Conservation (phyloP, 2,888 invertebrate species). For the Gandaritis pyraliata region DNA sequence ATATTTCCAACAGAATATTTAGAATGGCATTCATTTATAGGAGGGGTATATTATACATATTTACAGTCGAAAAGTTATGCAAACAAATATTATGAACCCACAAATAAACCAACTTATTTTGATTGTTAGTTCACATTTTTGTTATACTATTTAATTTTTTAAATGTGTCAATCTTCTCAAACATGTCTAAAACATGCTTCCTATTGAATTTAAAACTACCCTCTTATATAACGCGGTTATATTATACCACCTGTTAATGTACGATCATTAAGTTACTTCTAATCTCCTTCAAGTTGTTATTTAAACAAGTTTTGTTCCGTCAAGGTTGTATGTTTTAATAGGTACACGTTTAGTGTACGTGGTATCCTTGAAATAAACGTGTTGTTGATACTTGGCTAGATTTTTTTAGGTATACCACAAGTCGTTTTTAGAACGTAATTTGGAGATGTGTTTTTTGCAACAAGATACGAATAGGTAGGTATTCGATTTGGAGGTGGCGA, state of each 20-base stretch:
- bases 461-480: slow-evolving; percentile 24
- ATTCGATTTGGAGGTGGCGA: slow-evolving; percentile 10
- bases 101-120: no score
- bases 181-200: slow-evolving; percentile 14
- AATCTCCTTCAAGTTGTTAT: slow-evolving; percentile 48
- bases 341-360: slow-evolving; percentile 39
- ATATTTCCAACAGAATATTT: neutral
- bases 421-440: slow-evolving; percentile 34
- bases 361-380: slow-evolving; percentile 43
- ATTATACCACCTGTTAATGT: slow-evolving; percentile 35
- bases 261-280: slow-evolving; percentile 38
- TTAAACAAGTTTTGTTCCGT: slow-evolving; percentile 52
- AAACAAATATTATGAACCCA: no score
- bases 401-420: slow-evolving; percentile 38
- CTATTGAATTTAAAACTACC: slow-evolving; percentile 24
- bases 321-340: slow-evolving; percentile 50
- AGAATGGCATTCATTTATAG: neutral
- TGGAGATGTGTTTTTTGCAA: slow-evolving; percentile 18
- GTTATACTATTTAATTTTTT: no score
- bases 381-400: slow-evolving; percentile 40
- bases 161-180: neutral
- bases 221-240: slow-evolving; percentile 32
- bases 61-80: no score
- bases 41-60: neutral
- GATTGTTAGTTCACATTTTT: no score